Percentiles rank a stretch among this genome's conserved stretches.
phyloP scores from a whole-genome alignment of 2,888 invertebrate species.

The Lacanobia wlatinum region DNA sequence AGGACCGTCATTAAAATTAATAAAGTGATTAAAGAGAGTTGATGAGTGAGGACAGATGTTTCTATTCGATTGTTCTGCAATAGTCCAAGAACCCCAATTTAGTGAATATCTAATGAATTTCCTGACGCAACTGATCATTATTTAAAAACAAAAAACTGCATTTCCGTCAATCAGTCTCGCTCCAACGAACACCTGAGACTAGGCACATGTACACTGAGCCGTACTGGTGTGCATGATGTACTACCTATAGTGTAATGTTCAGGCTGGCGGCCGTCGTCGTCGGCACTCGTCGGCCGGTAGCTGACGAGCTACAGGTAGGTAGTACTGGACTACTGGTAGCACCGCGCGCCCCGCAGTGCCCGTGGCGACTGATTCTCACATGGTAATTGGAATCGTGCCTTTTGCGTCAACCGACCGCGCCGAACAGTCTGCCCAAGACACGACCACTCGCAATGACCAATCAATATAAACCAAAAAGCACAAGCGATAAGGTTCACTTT shows the following conservation, averaged over 20 bases:
- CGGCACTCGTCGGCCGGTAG: too few species aligned
- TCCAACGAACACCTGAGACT: not conserved
- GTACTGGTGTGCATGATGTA: not conserved
- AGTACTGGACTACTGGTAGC: too few species aligned
- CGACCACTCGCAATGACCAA: not conserved
- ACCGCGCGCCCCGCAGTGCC: not conserved
- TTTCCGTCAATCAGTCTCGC: constrained; percentile 19
- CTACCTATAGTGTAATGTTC: not conserved
- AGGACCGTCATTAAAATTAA: too few species aligned
- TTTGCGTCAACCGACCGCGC: constrained; percentile 64
- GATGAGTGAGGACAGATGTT: too few species aligned
- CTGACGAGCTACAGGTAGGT: too few species aligned
- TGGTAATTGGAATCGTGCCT: constrained; percentile 72
- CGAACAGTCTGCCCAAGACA: constrained; percentile 48
- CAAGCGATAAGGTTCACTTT: constrained; percentile 28
- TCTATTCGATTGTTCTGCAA: too few species aligned
- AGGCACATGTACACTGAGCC: not conserved
- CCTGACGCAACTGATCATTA: not conserved
- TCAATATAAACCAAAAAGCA: constrained; percentile 5
- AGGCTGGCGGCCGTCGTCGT: too few species aligned
- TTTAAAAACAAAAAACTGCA: not conserved
- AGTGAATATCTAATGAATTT: not conserved
- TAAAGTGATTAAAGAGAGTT: too few species aligned
- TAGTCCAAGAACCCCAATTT: too few species aligned
- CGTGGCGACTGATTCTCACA: constrained; percentile 28